phyloP scores from a whole-genome alignment of 2,888 invertebrate species.

The Meloe dianella region DNA sequence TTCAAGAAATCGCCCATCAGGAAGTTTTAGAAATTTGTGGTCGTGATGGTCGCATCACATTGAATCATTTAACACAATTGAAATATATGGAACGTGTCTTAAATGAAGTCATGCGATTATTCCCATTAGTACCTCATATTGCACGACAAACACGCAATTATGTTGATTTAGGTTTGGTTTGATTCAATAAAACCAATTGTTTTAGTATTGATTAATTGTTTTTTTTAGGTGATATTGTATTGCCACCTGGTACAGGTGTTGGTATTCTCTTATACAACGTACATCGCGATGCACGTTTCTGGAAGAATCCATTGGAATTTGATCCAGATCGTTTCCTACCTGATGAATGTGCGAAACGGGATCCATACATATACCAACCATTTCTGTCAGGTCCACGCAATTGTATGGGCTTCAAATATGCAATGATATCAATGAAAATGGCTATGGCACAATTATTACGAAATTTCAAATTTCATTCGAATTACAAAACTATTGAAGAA shows the following conservation, averaged over 20 bases:
- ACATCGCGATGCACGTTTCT: constrained; percentile 62
- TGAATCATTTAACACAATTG: constrained; percentile 27
- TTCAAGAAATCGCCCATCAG: constrained; percentile 31
- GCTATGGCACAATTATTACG: constrained; percentile 1
- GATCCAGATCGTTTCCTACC: constrained; percentile 65
- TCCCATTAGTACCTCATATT: constrained; percentile 27
- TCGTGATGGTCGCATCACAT: constrained; percentile 5
- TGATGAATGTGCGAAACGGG: constrained; percentile 57
- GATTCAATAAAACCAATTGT: background rate
- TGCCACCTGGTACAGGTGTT: constrained; percentile 61
- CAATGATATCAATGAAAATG: constrained; percentile 33
- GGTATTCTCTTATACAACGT: constrained; percentile 58
- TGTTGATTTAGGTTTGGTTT: constrained; percentile 34
- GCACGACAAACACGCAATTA: constrained; percentile 24
- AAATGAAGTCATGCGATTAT: constrained; percentile 33
- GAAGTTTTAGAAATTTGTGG: constrained; percentile 31
- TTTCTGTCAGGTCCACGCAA: constrained; percentile 60
- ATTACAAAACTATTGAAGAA: constrained; percentile 16
- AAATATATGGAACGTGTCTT: constrained; percentile 32
- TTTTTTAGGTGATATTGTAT: constrained; percentile 57
- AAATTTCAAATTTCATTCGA: background rate
- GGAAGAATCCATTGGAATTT: constrained; percentile 64
- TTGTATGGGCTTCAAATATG: constrained; percentile 56
- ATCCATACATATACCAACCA: constrained; percentile 60
- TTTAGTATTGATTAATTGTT: constrained; percentile 8